Percentiles rank a stretch among this genome's conserved stretches.
These are phyloP conservation scores for Drosophila murphyi DNA, from an alignment of 1,140 invertebrate genomes.

Conservation along the genomic window DNA sequence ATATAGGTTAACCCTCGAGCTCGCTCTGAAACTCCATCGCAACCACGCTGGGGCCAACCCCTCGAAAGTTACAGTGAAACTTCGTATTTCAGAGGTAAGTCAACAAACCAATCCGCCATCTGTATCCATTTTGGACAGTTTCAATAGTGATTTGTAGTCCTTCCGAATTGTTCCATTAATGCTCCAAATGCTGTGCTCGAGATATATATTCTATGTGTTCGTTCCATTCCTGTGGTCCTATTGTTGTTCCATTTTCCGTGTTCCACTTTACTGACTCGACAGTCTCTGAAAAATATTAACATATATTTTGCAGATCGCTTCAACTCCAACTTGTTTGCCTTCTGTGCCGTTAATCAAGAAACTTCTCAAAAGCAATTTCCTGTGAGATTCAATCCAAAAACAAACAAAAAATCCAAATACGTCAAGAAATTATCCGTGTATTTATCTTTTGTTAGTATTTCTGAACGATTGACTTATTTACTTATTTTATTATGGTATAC, in stretches of 20 bases:
- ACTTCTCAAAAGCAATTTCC: conserved; percentile 70
- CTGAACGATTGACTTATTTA: conserved; percentile 77
- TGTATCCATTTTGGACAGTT: not conserved
- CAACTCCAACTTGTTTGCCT: conserved; percentile 41
- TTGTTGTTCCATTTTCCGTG: not conserved
- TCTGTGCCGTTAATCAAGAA: conserved; percentile 49
- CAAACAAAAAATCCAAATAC: conserved; percentile 14
- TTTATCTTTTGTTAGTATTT: conserved; percentile 80
- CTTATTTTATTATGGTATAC: conserved; percentile 74
- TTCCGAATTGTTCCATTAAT: not conserved
- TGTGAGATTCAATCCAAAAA: conserved; percentile 61
- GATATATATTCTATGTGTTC: not conserved
- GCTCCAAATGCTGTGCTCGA: too few species aligned
- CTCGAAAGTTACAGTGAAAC: conserved; percentile 83
- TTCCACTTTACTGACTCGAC: conserved; percentile 1
- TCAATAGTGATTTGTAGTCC: not conserved
- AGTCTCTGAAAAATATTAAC: not conserved
- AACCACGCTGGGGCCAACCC: conserved; percentile 85
- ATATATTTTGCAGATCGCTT: conserved; percentile 69
- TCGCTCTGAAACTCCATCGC: conserved; percentile 88
- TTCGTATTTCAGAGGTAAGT: conserved; percentile 87
- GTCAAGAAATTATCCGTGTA: conserved; percentile 63
- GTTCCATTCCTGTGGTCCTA: not conserved
- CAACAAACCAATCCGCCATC: too few species aligned
- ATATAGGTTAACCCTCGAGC: conserved; percentile 88